Evolutionary conservation across 2,888 invertebrate genomes (phyloP), one percentile per base, ranked within the genome.

Genomic region (Branchellion lobata): DNA sequence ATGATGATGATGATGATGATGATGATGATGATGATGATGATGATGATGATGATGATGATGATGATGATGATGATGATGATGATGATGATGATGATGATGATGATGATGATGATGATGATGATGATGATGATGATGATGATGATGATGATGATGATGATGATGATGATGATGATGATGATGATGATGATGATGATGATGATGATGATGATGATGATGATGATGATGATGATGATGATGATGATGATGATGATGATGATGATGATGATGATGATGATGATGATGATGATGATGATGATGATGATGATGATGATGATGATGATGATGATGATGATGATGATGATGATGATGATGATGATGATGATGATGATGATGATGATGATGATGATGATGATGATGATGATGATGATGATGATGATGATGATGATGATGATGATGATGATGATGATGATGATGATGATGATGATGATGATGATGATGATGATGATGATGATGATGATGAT

Each of bases 381-480:
- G 71, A 78, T 71, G 71, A 78, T 78, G 40, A 78, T 71, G 71
- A 71, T 78, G 71, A 78, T 47, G 40, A 71, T 78, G 40, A 71
- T 47, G 71, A 78, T 78, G 71, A 78, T 71, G 51, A 78, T 78
- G 71, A 78, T 71, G 40, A 78, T 78, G 71, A 71, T 71, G 71
- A 78, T 78, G 71, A 78, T 47, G 71, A 78, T 78, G 71, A 78
- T 71, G 71, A 78, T 78, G 71, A 78, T 71, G 71, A n/a, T 78
- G 71, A 78, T 71, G 71, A 78, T 78, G 71, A 78, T 71, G 71
- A 78, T 78, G 71, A 78, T 71, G 51, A 24, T 24, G 61, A 24
- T 68, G 51, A 78, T 71, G 71, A 78, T 71, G 71, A 78, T 78
- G 71, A 78, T 71, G 71, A 78, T 78, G 71, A 78, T 71, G 71